Evolutionary conservation across 2,888 invertebrate species (phyloP).

Genomic region (Oxycera nigricornis): DNA sequence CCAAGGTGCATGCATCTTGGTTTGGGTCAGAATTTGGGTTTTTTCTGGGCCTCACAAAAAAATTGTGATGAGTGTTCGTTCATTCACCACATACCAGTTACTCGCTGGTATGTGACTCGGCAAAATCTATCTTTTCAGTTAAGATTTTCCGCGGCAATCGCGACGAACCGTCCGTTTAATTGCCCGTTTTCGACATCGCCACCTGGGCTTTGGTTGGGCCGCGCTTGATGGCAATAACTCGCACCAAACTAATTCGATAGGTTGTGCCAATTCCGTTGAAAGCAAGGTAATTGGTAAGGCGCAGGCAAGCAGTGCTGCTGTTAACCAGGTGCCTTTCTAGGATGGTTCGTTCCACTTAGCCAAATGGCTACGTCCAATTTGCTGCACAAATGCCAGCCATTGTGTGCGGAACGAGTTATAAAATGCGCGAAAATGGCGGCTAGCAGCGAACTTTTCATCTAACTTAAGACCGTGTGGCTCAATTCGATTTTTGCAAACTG

Average conservation of each 20-base stretch:
- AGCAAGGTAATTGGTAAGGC: not conserved
- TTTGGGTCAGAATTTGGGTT: too few relatives aligned
- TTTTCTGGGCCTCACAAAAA: too few relatives aligned
- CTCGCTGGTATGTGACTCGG: too few relatives aligned
- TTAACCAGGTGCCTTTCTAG: not conserved
- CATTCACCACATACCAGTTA: too few relatives aligned
- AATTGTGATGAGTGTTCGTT: too few relatives aligned
- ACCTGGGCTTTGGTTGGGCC: not conserved
- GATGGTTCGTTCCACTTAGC: conserved; percentile 12
- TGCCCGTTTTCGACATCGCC: not conserved
- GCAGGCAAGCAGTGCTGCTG: not conserved
- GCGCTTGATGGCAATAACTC: not conserved
- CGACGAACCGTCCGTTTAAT: not conserved
- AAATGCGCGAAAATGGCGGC: not conserved
- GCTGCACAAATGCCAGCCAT: not conserved
- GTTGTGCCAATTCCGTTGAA: not conserved
- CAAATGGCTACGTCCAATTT: not conserved
- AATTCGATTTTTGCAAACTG: not conserved
- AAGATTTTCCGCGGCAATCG: too few relatives aligned
- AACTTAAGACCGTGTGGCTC: not conserved
- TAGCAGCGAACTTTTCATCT: not conserved
- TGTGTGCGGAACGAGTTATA: not conserved
- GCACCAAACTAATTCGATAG: not conserved
- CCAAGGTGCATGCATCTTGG: too few relatives aligned
- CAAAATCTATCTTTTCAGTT: too few relatives aligned